Base-by-base conservation (phyloP, 64 coral and sea anemone species). In the Porites lutea region DNA sequence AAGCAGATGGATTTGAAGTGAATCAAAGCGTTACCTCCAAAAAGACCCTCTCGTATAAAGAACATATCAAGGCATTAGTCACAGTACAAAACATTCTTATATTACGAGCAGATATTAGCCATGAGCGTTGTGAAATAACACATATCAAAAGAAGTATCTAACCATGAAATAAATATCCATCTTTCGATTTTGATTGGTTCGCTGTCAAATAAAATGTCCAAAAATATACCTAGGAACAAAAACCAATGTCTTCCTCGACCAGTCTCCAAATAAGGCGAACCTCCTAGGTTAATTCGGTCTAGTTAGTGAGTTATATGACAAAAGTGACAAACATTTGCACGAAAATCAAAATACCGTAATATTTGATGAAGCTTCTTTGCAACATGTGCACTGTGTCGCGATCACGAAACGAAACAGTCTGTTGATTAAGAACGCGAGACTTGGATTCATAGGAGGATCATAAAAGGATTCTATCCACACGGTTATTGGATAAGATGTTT, bases 171-270 rank as follows among this genome's bases (percentile, higher is more conserved):
- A 84, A 69, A 4, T 84, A 2, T 51, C 52, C 5, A 16, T 59
- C 10, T 46, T 19, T 63, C 27, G 20, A 4, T 59, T 68, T 54
- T 93, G 85, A 87, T 88, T 88, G 84, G 91, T 52, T 69, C 47
- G 22, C n/a, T 43, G 55, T 45, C 50, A 5, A 71, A 79, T 59
- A 77, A 37, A 88, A 59, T 48, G 44, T 59, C 12, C 15, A 16
- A 74, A 74, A 46, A 74, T 50, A 52, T 94, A 93, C 95, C 95
- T 96, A 96, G 78, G 87, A 93, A 96, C 71, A 96, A 88, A 81
- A 96, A 96, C 95, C 95, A 96, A 50, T 96, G 95, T 18, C 79
- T 63, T 37, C 95, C 95, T 27, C 77, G 77, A 65, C 87, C 79
- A 52, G 95, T 90, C n/a, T 96, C 95, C 72, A 96, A 90, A 57